Conservation (phyloP, 2,888 invertebrate species). For the Drosophila mulleri region DNA sequence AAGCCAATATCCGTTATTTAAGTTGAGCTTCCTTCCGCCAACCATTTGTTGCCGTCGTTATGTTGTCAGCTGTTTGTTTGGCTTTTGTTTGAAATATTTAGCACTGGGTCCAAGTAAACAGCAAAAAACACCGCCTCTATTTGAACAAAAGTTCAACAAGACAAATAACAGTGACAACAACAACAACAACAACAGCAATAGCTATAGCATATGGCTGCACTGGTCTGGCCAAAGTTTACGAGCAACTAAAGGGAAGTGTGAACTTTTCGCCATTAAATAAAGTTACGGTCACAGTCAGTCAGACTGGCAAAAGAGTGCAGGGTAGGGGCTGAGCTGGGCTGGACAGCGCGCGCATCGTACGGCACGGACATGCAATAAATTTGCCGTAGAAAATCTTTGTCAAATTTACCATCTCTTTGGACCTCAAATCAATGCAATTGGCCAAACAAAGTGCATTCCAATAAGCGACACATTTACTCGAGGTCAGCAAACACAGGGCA, state of each 20-base stretch:
- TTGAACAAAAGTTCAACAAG: slow-evolving; percentile 73
- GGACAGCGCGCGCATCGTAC: slow-evolving; percentile 7
- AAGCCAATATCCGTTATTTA: slow-evolving; percentile 80
- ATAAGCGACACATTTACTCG: slow-evolving; percentile 57
- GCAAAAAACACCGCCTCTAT: slow-evolving; percentile 63
- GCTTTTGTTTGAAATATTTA: slow-evolving; percentile 77
- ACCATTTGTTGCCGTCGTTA: slow-evolving; percentile 61
- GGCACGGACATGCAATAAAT: slow-evolving; percentile 64
- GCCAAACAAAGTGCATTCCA: slow-evolving; percentile 63
- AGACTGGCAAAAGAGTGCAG: not conserved
- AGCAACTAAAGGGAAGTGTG: slow-evolving; percentile 75
- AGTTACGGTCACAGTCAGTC: slow-evolving; percentile 43
- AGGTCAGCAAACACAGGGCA: slow-evolving; percentile 17
- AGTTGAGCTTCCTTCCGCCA: slow-evolving; percentile 76
- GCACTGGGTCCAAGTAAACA: slow-evolving; percentile 63
- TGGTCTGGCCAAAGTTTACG: slow-evolving; percentile 67
- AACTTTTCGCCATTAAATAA: slow-evolving; percentile 75
- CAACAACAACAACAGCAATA: not conserved
- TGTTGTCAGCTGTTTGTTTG: slow-evolving; percentile 73
- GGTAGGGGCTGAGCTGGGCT: not conserved
- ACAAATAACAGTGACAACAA: slow-evolving; percentile 46
- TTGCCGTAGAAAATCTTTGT: slow-evolving; percentile 63
- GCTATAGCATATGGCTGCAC: slow-evolving; percentile 42
- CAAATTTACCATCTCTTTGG: slow-evolving; percentile 63
- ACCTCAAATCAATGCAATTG: slow-evolving; percentile 67